Conservation (phyloP, 2,113 vertebrate species). For the Microtus ochrogaster region DNA sequence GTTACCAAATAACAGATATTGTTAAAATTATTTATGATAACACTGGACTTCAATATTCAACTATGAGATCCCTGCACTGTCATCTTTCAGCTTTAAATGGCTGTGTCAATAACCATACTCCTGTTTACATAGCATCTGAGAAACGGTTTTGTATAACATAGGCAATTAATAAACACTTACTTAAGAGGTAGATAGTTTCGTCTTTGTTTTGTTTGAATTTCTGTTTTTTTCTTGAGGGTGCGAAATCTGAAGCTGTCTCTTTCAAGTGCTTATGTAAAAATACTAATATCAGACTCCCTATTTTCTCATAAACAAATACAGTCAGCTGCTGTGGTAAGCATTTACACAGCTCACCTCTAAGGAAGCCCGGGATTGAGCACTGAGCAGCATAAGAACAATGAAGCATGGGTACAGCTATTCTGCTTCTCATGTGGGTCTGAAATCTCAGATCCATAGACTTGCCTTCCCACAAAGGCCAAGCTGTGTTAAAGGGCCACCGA, state of each 20-base stretch:
- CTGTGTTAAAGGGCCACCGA: neutral
- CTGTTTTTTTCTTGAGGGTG: conserved; percentile 52
- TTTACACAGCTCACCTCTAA: neutral
- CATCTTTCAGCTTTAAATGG: neutral
- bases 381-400: neutral
- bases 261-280: conserved; percentile 12
- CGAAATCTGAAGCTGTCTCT: neutral
- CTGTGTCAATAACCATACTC: neutral
- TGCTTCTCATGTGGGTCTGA: neutral
- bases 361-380: neutral
- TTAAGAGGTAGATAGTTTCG: neutral
- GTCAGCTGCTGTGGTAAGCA: neutral
- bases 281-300: neutral
- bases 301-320: conserved; percentile 13
- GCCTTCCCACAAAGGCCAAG: neutral
- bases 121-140: neutral
- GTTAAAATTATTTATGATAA: neutral
- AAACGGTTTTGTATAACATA: neutral
- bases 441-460: neutral
- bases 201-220: conserved; percentile 21
- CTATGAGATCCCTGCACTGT: neutral
- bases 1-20: neutral
- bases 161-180: neutral
- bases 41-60: neutral
- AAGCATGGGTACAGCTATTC: neutral